Evolutionary conservation across 2,113 vertebrate genomes (phyloP).

Genomic region (Opisthocomus hoazin): DNA sequence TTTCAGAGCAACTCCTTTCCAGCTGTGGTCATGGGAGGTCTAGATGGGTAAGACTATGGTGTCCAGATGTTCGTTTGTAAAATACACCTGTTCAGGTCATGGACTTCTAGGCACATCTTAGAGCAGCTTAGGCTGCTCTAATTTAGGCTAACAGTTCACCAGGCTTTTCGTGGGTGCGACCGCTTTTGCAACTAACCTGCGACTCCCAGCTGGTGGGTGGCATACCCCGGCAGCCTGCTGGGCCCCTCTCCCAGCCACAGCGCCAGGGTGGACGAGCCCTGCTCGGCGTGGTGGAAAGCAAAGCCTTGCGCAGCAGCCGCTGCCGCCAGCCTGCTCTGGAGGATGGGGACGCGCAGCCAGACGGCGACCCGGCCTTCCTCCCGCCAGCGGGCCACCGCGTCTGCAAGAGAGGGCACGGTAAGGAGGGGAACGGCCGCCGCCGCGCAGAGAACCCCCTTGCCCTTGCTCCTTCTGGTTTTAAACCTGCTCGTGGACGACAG

Average conservation of each 20-base stretch:
- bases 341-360: conserved; percentile 87
- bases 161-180: fast-evolving
- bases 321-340: conserved; percentile 73
- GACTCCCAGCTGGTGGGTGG: conserved; percentile 91
- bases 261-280: conserved; percentile 69
- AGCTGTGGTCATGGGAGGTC: not conserved
- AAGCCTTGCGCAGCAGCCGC: conserved; percentile 83
- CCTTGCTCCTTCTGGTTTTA: not conserved
- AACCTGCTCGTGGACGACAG: fast-evolving
- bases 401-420: conserved; percentile 47
- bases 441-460: fast-evolving
- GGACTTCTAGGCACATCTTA: not conserved
- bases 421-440: fast-evolving
- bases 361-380: conserved; percentile 76
- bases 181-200: conserved; percentile 74
- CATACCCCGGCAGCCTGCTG: conserved; percentile 81
- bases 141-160: not conserved
- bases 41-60: not conserved
- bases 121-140: not conserved
- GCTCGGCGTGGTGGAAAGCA: conserved; percentile 84
- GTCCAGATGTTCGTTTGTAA: not conserved
- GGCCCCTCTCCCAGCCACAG: conserved; percentile 84
- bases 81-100: not conserved
- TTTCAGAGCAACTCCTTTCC: not conserved
- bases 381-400: conserved; percentile 77